Conservation (phyloP, 2,113 vertebrate genomes). For the Chrysochloris asiatica region DNA sequence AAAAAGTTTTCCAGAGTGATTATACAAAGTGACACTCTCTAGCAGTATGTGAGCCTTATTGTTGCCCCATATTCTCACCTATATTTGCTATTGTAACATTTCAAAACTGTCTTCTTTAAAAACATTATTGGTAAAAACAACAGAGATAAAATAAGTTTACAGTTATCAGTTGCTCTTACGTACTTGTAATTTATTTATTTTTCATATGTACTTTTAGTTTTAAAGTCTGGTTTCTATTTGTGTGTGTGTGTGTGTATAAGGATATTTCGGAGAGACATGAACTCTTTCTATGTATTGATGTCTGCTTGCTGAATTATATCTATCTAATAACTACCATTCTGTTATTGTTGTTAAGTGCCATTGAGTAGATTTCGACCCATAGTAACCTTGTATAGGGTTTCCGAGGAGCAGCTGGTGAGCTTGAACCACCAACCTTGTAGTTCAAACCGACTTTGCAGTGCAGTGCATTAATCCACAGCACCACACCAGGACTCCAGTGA, state of each 20-base stretch:
- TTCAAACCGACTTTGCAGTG: too few relatives aligned
- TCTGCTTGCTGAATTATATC: slow-evolving; percentile 23
- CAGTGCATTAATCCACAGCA: too few relatives aligned
- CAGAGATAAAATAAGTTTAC: neutral
- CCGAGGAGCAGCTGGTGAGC: too few relatives aligned
- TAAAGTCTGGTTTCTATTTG: neutral
- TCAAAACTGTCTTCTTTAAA: slow-evolving; percentile 36
- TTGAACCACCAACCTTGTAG: too few relatives aligned
- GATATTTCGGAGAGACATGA: neutral
- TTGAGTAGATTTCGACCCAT: too few relatives aligned
- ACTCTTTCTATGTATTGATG: neutral
- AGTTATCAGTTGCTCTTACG: neutral
- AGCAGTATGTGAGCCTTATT: neutral
- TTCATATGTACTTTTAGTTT: neutral
- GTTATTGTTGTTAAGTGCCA: too few relatives aligned
- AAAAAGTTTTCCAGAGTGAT: neutral
- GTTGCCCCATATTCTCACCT: neutral
- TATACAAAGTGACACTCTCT: neutral
- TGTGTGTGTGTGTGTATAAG: neutral
- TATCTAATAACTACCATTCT: neutral
- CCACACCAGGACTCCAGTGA: too few relatives aligned
- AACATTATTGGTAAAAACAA: slow-evolving; percentile 23
- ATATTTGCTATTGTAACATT: neutral
- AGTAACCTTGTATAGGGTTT: too few relatives aligned
- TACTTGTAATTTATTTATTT: neutral